Evolutionary conservation across 2,888 invertebrate species (phyloP).

Genomic region (Oscheius sp.): DNA sequence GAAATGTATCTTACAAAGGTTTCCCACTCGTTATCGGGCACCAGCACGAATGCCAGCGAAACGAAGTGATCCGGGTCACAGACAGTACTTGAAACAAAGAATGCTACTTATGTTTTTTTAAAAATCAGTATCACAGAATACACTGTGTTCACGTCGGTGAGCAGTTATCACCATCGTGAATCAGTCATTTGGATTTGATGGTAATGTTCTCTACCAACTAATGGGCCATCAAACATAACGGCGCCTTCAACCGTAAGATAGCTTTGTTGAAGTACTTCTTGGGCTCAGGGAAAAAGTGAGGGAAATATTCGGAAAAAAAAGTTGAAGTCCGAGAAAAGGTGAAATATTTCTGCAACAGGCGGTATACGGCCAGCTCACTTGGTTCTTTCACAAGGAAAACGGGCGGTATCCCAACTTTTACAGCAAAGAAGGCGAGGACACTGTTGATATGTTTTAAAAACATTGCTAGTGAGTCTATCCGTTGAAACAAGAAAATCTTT

Average conservation of each 20-base stretch:
- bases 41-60: constrained; percentile 25
- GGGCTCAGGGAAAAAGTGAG: neutral
- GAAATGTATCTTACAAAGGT: constrained; percentile 33
- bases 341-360: no score
- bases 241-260: constrained; percentile 7
- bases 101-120: no score
- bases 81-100: constrained; percentile 3
- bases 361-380: no score
- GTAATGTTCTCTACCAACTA: constrained; percentile 6
- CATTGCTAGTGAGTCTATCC: no score
- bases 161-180: constrained; percentile 18
- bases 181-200: constrained; percentile 17
- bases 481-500: no score
- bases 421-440: no score
- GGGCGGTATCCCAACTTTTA: no score
- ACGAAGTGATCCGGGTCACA: constrained; percentile 14
- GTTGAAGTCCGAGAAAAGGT: neutral
- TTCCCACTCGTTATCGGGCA: constrained; percentile 19
- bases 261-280: neutral
- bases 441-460: no score
- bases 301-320: neutral
- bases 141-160: no score
- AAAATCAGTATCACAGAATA: no score
- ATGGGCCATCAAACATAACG: constrained; percentile 27
- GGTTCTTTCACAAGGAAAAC: no score